These are phyloP conservation scores for Hassar affinis DNA, from an alignment of 2,113 vertebrate genomes.

Conservation along the genomic window DNA sequence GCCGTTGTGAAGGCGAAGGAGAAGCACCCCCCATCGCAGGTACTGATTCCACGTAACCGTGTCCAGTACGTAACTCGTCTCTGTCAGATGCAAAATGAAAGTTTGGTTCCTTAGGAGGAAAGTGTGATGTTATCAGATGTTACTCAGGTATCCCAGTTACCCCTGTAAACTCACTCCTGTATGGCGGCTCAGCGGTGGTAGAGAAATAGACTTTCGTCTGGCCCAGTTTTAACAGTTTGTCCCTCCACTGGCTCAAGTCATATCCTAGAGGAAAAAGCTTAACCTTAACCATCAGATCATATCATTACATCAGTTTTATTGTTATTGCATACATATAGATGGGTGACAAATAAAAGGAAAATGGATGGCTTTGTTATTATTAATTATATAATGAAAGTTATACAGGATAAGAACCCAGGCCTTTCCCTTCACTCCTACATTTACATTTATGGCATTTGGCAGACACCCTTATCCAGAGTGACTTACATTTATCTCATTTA, in stretches of 20 bases:
- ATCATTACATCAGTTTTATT: background rate
- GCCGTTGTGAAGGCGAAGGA: slow-evolving; percentile 75
- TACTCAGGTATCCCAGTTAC: background rate
- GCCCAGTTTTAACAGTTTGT: slow-evolving; percentile 64
- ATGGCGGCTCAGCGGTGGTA: slow-evolving; percentile 79
- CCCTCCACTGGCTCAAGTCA: slow-evolving; percentile 79
- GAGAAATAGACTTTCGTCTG: slow-evolving; percentile 83
- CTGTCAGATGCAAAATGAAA: slow-evolving; percentile 64
- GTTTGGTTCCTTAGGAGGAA: background rate
- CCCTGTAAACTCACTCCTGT: slow-evolving; percentile 80
- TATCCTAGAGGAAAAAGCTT: slow-evolving; percentile 75
- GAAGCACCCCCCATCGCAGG: slow-evolving; percentile 82
- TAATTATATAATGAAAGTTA: background rate
- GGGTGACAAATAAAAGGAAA: background rate
- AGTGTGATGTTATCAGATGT: background rate
- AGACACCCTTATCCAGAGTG: too few relatives aligned
- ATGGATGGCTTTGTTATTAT: background rate
- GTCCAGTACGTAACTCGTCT: slow-evolving; percentile 86
- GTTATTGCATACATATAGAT: background rate
- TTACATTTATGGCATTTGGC: too few relatives aligned
- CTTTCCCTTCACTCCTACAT: too few relatives aligned
- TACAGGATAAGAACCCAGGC: too few relatives aligned
- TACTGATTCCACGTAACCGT: slow-evolving; percentile 87
- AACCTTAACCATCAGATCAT: background rate
- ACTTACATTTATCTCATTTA: too few relatives aligned